phyloP scores from a whole-genome alignment of 2,797 vertebrate genomes.

The Sylvilagus floridanus region DNA sequence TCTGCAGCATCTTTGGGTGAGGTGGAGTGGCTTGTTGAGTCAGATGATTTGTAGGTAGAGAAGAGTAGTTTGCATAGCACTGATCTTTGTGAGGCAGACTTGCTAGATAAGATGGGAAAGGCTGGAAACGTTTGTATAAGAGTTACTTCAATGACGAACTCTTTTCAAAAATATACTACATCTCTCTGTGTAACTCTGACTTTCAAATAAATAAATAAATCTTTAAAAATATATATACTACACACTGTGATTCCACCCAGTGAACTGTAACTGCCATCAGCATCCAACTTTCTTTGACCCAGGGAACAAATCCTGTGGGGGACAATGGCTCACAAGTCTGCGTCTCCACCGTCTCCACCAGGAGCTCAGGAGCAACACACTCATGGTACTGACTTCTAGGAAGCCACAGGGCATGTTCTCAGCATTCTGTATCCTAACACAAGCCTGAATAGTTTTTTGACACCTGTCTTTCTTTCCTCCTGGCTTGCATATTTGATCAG shows the following conservation, averaged over 20 bases:
- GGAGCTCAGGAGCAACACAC: neutral
- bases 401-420: conserved; percentile 6
- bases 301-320: neutral
- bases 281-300: conserved; percentile 3
- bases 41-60: neutral
- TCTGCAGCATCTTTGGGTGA: neutral
- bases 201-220: neutral
- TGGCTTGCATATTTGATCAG: neutral
- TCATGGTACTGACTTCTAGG: neutral
- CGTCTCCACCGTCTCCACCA: neutral
- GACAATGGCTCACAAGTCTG: neutral
- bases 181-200: too few species aligned
- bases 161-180: neutral
- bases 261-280: neutral
- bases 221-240: neutral
- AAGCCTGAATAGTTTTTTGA: neutral
- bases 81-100: neutral
- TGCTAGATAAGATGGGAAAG: neutral
- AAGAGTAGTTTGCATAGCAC: neutral
- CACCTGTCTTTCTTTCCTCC: neutral
- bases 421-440: neutral
- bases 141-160: neutral
- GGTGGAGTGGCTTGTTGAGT: neutral
- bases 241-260: neutral
- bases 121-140: neutral